Percentiles rank a stretch among this genome's conserved stretches.
phyloP scores from a whole-genome alignment of 2,113 vertebrate genomes.

The Chaetodon trifascialis region DNA sequence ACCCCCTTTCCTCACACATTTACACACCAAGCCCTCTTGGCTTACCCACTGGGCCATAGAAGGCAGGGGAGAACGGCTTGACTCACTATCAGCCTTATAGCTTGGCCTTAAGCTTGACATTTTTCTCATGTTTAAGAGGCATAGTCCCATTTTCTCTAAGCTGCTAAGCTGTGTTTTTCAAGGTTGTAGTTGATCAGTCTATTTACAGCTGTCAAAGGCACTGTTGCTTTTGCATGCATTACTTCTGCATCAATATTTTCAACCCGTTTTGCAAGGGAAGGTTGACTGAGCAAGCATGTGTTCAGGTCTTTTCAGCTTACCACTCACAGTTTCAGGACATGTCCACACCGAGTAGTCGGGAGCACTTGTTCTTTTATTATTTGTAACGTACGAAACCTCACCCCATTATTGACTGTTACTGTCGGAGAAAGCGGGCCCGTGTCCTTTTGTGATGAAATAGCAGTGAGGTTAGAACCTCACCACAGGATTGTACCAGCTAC shows the following conservation, averaged over 20 bases:
- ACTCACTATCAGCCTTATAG: slow-evolving; percentile 42
- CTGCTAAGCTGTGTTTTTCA: slow-evolving; percentile 49
- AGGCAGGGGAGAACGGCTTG: slow-evolving; percentile 25
- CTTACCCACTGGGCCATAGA: slow-evolving; percentile 57
- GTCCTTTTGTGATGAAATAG: not conserved
- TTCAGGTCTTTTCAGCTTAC: not conserved
- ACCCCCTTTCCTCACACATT: slow-evolving; percentile 73
- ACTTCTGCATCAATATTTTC: slow-evolving; percentile 45
- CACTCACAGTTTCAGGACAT: slow-evolving; percentile 6
- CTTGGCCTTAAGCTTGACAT: slow-evolving; percentile 46
- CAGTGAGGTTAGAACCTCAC: not conserved
- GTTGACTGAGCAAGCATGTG: slow-evolving; percentile 29
- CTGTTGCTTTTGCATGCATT: slow-evolving; percentile 39
- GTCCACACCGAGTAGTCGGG: not conserved
- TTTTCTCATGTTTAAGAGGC: slow-evolving; percentile 61
- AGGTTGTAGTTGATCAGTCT: slow-evolving; percentile 49
- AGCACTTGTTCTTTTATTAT: slow-evolving; percentile 28
- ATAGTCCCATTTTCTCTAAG: slow-evolving; percentile 49
- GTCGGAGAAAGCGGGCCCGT: not conserved
- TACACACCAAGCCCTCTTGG: slow-evolving; percentile 67
- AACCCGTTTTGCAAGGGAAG: slow-evolving; percentile 21
- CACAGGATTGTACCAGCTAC: not conserved
- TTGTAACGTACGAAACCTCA: not conserved
- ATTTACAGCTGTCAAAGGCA: slow-evolving; percentile 42
- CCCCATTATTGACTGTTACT: not conserved